Evolutionary conservation across 1,140 invertebrate species (phyloP).

Genomic region (Cyrtorhinus lividipennis): DNA sequence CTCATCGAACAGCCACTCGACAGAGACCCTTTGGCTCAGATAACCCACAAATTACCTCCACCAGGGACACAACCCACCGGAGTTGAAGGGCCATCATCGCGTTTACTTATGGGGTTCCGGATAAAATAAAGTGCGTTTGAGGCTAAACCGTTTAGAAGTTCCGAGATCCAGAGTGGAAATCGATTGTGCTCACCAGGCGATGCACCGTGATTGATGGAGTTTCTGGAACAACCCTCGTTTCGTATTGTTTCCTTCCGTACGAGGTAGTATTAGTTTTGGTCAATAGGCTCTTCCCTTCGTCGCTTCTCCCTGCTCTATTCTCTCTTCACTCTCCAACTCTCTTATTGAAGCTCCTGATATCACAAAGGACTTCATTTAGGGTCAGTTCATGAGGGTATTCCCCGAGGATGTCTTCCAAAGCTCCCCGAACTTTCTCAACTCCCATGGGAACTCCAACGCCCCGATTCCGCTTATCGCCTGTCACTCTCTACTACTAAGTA

Average conservation of each 20-base stretch:
- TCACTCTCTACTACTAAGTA: too few species aligned
- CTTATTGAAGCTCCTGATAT: background rate
- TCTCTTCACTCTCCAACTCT: background rate
- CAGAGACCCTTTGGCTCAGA: too few species aligned
- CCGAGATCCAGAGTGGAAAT: background rate
- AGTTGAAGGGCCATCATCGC: too few species aligned
- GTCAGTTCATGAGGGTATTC: background rate
- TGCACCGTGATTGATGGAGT: background rate
- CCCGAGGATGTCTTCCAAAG: too few species aligned
- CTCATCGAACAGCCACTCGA: background rate
- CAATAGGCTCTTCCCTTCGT: too few species aligned
- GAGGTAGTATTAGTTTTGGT: background rate
- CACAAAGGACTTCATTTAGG: background rate
- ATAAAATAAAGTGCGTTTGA: too few species aligned
- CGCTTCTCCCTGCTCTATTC: background rate
- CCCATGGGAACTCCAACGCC: too few species aligned
- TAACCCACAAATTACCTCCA: too few species aligned
- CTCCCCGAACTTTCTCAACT: too few species aligned
- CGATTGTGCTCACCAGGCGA: background rate
- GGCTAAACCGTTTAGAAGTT: background rate
- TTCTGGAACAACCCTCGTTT: background rate
- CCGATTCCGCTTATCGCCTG: too few species aligned
- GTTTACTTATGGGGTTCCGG: too few species aligned
- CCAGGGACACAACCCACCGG: too few species aligned
- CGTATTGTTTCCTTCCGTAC: background rate